A percentile compares a stretch with the other conserved stretches of the same genome.
phyloP scores from a whole-genome alignment of 2,888 invertebrate species.

The Heliconius charithonia region DNA sequence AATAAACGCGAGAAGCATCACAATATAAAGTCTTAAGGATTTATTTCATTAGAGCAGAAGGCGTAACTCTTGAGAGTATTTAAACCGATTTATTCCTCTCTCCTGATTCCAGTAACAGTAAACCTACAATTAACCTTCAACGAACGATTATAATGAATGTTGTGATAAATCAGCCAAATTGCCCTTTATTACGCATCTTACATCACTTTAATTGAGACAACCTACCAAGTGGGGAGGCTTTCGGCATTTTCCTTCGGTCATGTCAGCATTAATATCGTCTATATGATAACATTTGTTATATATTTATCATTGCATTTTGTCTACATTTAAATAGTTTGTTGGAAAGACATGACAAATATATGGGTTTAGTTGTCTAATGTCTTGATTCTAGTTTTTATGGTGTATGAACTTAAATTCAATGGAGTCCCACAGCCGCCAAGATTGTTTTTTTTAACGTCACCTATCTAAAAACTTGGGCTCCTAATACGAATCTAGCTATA shows the following conservation, averaged over 20 bases:
- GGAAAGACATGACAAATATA: background rate
- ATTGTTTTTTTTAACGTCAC: too few species aligned
- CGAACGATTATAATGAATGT: slow-evolving; percentile 72
- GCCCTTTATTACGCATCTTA: slow-evolving; percentile 79
- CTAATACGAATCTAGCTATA: too few species aligned
- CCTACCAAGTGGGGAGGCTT: slow-evolving; percentile 62
- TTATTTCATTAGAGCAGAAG: slow-evolving; percentile 27
- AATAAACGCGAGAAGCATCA: background rate
- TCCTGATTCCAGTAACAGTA: slow-evolving; percentile 56
- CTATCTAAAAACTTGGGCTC: too few species aligned
- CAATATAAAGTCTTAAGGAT: background rate
- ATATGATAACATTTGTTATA: slow-evolving; percentile 1
- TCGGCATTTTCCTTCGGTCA: slow-evolving; percentile 55
- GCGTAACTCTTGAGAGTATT: slow-evolving; percentile 19
- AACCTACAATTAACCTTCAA: slow-evolving; percentile 72
- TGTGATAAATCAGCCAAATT: slow-evolving; percentile 78
- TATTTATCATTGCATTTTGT: background rate
- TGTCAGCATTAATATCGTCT: slow-evolving; percentile 42
- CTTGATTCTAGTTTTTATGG: too few species aligned
- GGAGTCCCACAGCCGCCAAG: too few species aligned
- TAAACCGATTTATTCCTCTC: slow-evolving; percentile 41
- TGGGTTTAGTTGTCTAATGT: too few species aligned
- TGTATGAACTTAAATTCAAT: too few species aligned
- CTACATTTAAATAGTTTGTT: background rate
- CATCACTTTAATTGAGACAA: slow-evolving; percentile 78